phyloP scores from a whole-genome alignment of 2,797 vertebrate genomes.

The Poeciliopsis gracilis region DNA sequence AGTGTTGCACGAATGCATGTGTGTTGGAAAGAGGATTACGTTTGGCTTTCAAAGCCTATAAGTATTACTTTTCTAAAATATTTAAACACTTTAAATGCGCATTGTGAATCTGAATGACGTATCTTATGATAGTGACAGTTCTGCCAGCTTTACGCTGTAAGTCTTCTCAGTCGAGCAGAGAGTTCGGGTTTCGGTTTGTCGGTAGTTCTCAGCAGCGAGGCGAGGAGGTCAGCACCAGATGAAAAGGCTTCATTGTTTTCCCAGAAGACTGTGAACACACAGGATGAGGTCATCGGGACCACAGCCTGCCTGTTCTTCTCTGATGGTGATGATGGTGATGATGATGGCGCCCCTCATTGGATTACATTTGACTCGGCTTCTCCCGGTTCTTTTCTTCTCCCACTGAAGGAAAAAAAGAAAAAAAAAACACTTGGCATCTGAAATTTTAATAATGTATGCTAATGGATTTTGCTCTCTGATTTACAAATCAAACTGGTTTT shows the following conservation, averaged over 20 bases:
- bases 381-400: conserved; percentile 36
- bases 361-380: conserved; percentile 70
- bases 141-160: not conserved
- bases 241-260: conserved; percentile 76
- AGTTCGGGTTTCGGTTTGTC: conserved; percentile 21
- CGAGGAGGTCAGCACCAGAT: conserved; percentile 61
- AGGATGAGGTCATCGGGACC: conserved; percentile 77
- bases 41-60: not conserved
- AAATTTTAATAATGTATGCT: not conserved
- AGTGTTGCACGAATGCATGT: not conserved
- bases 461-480: not conserved
- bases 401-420: not conserved
- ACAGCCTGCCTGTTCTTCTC: conserved; percentile 57
- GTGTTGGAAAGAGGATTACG: not conserved
- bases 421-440: not conserved
- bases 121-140: not conserved
- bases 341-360: conserved; percentile 75
- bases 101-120: not conserved
- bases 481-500: not conserved
- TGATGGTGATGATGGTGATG: conserved; percentile 63
- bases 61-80: not conserved
- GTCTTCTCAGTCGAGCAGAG: conserved; percentile 7
- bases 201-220: conserved; percentile 43
- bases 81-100: not conserved
- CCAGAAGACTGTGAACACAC: conserved; percentile 77